Evolutionary conservation across 2,888 invertebrate species (phyloP).

Genomic region (Adelphocoris suturalis): DNA sequence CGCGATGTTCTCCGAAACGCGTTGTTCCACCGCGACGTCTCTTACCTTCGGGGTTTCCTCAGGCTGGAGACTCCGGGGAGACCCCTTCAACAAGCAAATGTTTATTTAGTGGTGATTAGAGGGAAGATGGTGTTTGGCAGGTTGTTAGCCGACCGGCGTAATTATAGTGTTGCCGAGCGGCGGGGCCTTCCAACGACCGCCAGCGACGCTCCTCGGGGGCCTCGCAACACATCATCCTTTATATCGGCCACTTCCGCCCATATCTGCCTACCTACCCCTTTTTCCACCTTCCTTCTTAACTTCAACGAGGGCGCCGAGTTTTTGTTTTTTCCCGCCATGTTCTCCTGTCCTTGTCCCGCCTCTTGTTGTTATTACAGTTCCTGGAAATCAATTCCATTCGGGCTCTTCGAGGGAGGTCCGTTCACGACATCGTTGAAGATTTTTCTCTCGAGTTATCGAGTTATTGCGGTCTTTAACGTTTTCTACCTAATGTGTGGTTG

Average conservation of each 20-base stretch:
- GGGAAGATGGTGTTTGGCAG: slow-evolving; percentile 71
- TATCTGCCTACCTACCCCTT: slow-evolving; percentile 50
- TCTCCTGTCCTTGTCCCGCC: background rate
- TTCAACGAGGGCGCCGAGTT: slow-evolving; percentile 50
- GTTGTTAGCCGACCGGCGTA: slow-evolving; percentile 70
- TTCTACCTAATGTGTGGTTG: background rate
- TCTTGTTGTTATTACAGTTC: slow-evolving; percentile 61
- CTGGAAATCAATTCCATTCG: slow-evolving; percentile 60
- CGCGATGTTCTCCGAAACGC: slow-evolving; percentile 50
- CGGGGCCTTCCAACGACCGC: slow-evolving; percentile 35
- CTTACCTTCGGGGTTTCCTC: background rate
- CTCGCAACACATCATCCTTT: slow-evolving; percentile 62
- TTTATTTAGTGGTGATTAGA: slow-evolving; percentile 71
- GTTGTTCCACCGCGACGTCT: background rate
- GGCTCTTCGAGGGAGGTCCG: slow-evolving; percentile 53
- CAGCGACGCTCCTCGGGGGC: slow-evolving; percentile 50
- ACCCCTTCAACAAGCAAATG: slow-evolving; percentile 68
- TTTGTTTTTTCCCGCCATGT: background rate
- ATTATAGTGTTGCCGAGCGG: slow-evolving; percentile 67
- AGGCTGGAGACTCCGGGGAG: background rate
- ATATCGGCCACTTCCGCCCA: slow-evolving; percentile 67
- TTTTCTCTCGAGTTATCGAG: slow-evolving; percentile 24
- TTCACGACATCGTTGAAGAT: slow-evolving; percentile 58
- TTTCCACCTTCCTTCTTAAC: slow-evolving; percentile 22
- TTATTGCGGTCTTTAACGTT: background rate